phyloP scores from a whole-genome alignment of 1,140 invertebrate species.

The Diploscapter pachys region DNA sequence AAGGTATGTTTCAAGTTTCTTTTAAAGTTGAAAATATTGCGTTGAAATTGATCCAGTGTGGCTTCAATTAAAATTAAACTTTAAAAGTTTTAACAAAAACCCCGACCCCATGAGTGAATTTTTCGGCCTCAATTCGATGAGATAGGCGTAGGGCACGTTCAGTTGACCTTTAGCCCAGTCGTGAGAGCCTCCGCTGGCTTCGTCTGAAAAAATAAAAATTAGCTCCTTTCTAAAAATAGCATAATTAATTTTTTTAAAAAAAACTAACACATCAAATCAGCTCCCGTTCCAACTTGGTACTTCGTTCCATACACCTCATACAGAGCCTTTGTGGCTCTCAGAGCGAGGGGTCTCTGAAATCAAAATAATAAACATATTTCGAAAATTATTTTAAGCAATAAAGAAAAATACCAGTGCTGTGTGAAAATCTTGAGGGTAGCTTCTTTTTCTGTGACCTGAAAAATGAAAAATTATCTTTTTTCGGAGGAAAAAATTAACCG shows the following conservation, averaged over 20 bases:
- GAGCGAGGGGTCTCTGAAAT: conserved; percentile 42
- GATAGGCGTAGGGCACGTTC: conserved; percentile 54
- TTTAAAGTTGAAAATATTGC: too few species aligned
- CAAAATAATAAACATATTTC: not conserved
- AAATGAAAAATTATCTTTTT: too few species aligned
- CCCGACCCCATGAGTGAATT: conserved; percentile 40
- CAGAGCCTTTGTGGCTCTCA: conserved; percentile 52
- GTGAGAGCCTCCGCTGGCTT: conserved; percentile 56
- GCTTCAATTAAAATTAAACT: not conserved
- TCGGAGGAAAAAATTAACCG: conserved; percentile 17
- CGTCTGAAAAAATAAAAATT: conserved; percentile 41
- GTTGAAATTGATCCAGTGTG: too few species aligned
- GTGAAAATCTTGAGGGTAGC: conserved; percentile 52
- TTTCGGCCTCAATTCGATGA: conserved; percentile 54
- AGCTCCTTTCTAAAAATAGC: not conserved
- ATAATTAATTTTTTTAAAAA: conserved; percentile 9
- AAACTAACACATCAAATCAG: conserved; percentile 54
- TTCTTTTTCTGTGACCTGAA: conserved; percentile 40
- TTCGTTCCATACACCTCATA: conserved; percentile 55
- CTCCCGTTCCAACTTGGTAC: conserved; percentile 56
- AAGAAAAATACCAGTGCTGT: conserved; percentile 33
- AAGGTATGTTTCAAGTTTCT: too few species aligned
- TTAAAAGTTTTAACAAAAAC: too few species aligned
- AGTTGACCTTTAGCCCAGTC: conserved; percentile 56
- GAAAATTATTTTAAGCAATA: too few species aligned